These are phyloP conservation scores for Telmatherina bonti DNA, from an alignment of 2,797 vertebrate genomes.

Conservation along the genomic window DNA sequence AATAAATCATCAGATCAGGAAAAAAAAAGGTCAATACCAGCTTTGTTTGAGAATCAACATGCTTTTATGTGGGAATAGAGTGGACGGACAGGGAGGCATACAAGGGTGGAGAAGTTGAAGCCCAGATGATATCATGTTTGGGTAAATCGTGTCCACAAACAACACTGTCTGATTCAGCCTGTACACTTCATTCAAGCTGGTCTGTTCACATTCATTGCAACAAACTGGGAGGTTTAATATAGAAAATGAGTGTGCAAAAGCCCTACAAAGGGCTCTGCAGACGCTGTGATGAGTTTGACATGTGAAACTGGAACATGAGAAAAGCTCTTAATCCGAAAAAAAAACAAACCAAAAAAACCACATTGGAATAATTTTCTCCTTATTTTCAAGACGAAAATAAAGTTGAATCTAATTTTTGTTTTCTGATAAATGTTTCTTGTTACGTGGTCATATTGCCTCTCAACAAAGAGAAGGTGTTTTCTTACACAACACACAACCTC, in stretches of 20 bases:
- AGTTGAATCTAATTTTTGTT: slow-evolving; percentile 44
- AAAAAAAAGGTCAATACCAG: slow-evolving; percentile 42
- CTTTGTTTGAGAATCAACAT: slow-evolving; percentile 43
- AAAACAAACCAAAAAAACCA: slow-evolving; percentile 45
- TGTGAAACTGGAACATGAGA: slow-evolving; percentile 34
- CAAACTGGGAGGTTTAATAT: slow-evolving; percentile 42
- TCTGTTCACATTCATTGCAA: slow-evolving; percentile 62
- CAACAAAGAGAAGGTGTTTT: slow-evolving; percentile 53
- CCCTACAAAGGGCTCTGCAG: slow-evolving; percentile 50
- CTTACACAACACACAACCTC: slow-evolving; percentile 59
- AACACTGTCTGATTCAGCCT: slow-evolving; percentile 59
- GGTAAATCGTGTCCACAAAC: slow-evolving; percentile 48
- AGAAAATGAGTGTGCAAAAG: slow-evolving; percentile 52
- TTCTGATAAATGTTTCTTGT: slow-evolving; percentile 38
- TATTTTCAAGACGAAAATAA: slow-evolving; percentile 66
- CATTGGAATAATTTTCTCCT: slow-evolving; percentile 35
- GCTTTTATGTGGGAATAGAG: slow-evolving; percentile 59
- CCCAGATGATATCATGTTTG: slow-evolving; percentile 43
- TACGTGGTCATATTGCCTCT: slow-evolving; percentile 51
- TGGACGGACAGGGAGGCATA: slow-evolving; percentile 60
- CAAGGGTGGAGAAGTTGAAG: slow-evolving; percentile 43
- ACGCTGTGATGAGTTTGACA: slow-evolving; percentile 46
- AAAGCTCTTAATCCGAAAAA: slow-evolving; percentile 47
- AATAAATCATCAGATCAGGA: slow-evolving; percentile 27
- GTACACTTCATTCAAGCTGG: slow-evolving; percentile 56